A percentile compares a stretch with the other conserved stretches of the same genome.
These are phyloP conservation scores for Diorhabda sublineata DNA, from an alignment of 1,140 invertebrate species.

Conservation along the genomic window DNA sequence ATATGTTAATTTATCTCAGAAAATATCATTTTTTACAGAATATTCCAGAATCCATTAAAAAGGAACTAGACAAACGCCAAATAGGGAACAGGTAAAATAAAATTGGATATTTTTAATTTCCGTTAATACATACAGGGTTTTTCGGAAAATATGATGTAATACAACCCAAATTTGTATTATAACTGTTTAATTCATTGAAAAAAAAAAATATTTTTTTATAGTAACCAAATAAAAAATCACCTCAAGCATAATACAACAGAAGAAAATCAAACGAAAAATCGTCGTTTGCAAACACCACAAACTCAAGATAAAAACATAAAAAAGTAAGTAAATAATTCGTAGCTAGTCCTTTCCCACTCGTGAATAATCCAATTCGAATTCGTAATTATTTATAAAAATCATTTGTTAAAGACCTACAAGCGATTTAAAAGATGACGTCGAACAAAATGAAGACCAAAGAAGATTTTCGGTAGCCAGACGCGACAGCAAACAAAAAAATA, in stretches of 20 bases:
- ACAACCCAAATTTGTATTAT: neutral
- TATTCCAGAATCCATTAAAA: constrained; percentile 55
- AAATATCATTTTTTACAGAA: constrained; percentile 18
- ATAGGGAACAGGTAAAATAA: constrained; percentile 50
- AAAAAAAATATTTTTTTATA: constrained; percentile 8
- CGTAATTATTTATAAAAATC: constrained; percentile 4
- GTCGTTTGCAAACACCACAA: constrained; percentile 23
- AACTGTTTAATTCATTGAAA: no score
- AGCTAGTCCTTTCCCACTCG: neutral
- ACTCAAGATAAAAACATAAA: neutral
- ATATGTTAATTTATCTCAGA: neutral
- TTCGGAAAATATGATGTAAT: neutral
- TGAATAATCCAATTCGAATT: neutral
- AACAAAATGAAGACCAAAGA: constrained; percentile 15
- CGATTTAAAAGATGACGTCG: neutral
- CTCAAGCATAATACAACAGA: constrained; percentile 28
- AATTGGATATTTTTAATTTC: no score
- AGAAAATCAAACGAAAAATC: constrained; percentile 16
- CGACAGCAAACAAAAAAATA: constrained; percentile 9
- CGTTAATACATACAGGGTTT: no score
- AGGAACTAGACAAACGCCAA: constrained; percentile 56
- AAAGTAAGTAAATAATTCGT: constrained; percentile 5
- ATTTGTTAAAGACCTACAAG: constrained; percentile 14
- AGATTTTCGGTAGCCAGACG: constrained; percentile 31
- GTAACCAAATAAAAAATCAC: constrained; percentile 14